Base-by-base conservation (phyloP, 64 coral and sea anemone species). In the Stylophora pistillata region DNA sequence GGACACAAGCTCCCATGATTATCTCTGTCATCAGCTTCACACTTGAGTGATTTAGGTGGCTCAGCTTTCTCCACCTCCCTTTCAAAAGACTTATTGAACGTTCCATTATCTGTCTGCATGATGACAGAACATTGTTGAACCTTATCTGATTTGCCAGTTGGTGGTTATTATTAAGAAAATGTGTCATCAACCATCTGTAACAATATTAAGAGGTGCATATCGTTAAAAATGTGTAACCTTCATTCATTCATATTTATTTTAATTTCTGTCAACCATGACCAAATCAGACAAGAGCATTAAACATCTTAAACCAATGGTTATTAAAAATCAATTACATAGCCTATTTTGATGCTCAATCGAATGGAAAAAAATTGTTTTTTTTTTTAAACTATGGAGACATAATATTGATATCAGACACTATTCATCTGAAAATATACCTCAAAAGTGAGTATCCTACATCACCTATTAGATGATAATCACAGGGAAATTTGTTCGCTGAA, bases 391-490 rank as follows among this genome's bases (percentile, higher is more conserved):
- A 58, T 10, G 56, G 15, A 58, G 56, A 58, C 15, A 58, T 58
- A 58, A 58, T 58, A 58, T 58, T 58, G 56, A 58, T 58, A 58
- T 58, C 56, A 58, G n/a, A 81, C 55, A 30, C 1, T 74, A 86
- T 47, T 34, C 47, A 33, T 74, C 15, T 20, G 34, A 74, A 31
- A 52, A 37, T 15, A 74, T 77, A 77, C 21, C 74, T 77, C 41
- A 77, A 73, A 74, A 86, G 69, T 68, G 84, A 53, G 30, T 86
- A 86, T 17, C 84, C 84, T 58, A 66, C 84, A 86, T 86, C 84
- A 27, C 84, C 84, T 25, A 86, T 52, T 18, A 86, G 41, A 62
- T 86, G 84, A 28, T 74, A 56, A 74, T 86, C 65, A 53, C 69
- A 15, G 21, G 31, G 61, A 55, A 86, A 71, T 54, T 86, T 73